phyloP scores from a whole-genome alignment of 2,888 invertebrate species.

The Drosophila bunnanda region DNA sequence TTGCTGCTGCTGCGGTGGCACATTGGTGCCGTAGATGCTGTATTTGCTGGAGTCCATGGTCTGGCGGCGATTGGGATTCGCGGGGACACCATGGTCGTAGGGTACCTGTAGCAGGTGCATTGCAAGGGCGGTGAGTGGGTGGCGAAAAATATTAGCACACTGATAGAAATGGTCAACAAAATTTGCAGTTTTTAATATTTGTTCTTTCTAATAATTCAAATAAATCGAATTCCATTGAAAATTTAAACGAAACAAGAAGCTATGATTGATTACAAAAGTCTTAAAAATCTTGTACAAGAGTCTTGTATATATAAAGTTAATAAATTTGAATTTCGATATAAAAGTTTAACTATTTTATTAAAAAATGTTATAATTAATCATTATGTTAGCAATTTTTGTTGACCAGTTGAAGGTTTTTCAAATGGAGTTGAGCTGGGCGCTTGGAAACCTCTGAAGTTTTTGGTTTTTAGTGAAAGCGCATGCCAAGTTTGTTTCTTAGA shows the following conservation, averaged over 20 bases:
- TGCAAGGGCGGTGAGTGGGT: conserved; percentile 41
- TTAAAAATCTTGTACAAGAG: too few species aligned
- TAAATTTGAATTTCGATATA: neutral
- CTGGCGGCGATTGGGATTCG: conserved; percentile 82
- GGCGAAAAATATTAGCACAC: conserved; percentile 67
- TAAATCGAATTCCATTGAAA: too few species aligned
- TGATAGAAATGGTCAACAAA: conserved; percentile 18
- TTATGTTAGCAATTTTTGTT: neutral
- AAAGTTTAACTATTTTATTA: neutral
- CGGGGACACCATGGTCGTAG: conserved; percentile 83
- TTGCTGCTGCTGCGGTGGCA: conserved; percentile 57
- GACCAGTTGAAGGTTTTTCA: conserved; percentile 14
- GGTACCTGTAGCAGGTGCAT: conserved; percentile 79
- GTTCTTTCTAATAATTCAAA: too few species aligned
- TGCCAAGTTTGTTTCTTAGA: conserved; percentile 48
- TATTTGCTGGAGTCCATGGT: conserved; percentile 83
- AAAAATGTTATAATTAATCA: neutral
- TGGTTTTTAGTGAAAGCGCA: conserved; percentile 59
- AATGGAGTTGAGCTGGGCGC: conserved; percentile 29
- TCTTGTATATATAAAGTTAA: too few species aligned
- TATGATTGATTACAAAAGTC: too few species aligned
- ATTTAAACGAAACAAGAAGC: neutral
- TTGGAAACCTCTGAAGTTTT: conserved; percentile 13
- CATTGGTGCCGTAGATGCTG: conserved; percentile 79
- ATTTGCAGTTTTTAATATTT: neutral